A percentile compares a stretch with the other conserved stretches of the same genome.
These are phyloP conservation scores for Gyrodactylus salaris DNA, from an alignment of 1,140 invertebrate species.

Conservation along the genomic window DNA sequence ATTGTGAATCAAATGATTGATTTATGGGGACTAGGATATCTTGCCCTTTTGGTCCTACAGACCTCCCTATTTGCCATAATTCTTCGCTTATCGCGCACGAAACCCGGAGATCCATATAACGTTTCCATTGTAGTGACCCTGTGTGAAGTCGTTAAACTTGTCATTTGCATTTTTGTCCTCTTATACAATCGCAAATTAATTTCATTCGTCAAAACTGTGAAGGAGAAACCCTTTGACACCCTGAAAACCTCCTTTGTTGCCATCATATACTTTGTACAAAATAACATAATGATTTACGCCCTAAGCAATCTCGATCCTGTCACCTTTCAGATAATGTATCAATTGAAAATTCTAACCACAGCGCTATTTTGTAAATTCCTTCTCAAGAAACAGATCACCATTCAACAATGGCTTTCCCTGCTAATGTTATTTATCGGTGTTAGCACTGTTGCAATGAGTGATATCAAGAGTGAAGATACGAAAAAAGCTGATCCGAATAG, in stretches of 20 bases:
- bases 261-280: constrained; percentile 71
- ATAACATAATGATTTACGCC: constrained; percentile 78
- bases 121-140: background rate
- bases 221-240: background rate
- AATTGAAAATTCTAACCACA: constrained; percentile 84
- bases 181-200: background rate
- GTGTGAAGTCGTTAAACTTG: background rate
- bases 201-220: background rate
- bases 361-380: constrained; percentile 77
- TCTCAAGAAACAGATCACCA: constrained; percentile 35
- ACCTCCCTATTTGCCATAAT: background rate
- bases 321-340: constrained; percentile 81
- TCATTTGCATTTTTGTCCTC: background rate
- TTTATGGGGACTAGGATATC: background rate
- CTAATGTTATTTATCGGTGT: constrained; percentile 49
- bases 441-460: constrained; percentile 24
- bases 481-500: background rate
- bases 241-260: constrained; percentile 23
- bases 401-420: constrained; percentile 53
- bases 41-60: background rate
- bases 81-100: background rate
- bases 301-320: constrained; percentile 87
- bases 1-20: background rate
- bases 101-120: background rate
- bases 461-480: constrained; percentile 8